These are phyloP conservation scores for Atractosteus spatula DNA, from an alignment of 2,113 vertebrate species.

Conservation along the genomic window DNA sequence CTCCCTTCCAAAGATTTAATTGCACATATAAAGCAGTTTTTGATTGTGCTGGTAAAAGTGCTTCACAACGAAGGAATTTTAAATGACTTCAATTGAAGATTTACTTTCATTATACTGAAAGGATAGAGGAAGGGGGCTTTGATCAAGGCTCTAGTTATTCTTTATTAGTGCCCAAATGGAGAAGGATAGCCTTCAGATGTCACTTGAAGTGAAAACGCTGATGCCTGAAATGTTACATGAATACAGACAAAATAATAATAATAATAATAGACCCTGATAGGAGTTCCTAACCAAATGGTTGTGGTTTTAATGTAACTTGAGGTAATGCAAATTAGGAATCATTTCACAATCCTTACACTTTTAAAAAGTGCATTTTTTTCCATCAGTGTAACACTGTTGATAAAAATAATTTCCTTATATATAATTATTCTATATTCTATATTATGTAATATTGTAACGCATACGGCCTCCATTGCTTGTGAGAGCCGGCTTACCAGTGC, in stretches of 20 bases:
- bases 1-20: slow-evolving; percentile 62
- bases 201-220: slow-evolving; percentile 56
- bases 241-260: slow-evolving; percentile 53
- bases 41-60: slow-evolving; percentile 61
- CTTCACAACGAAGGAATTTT: slow-evolving; percentile 64
- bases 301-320: slow-evolving; percentile 52
- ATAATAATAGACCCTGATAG: slow-evolving; percentile 51
- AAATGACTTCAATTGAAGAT: slow-evolving; percentile 69
- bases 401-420: too few species aligned
- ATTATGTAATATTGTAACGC: too few species aligned
- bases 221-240: slow-evolving; percentile 51
- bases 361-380: slow-evolving; percentile 50
- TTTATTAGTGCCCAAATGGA: slow-evolving; percentile 68
- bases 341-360: slow-evolving; percentile 46
- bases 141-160: slow-evolving; percentile 67
- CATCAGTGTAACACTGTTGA: slow-evolving; percentile 4
- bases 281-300: slow-evolving; percentile 61
- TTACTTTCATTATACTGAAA: slow-evolving; percentile 68
- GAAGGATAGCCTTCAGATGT: slow-evolving; percentile 82
- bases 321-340: slow-evolving; percentile 43
- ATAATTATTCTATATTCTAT: too few species aligned
- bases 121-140: slow-evolving; percentile 57
- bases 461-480: too few species aligned
- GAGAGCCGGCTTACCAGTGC: too few species aligned
- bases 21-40: slow-evolving; percentile 62